These are phyloP conservation scores for Sebastolobus alascanus DNA, from an alignment of 2,797 vertebrate genomes.

Conservation along the genomic window DNA sequence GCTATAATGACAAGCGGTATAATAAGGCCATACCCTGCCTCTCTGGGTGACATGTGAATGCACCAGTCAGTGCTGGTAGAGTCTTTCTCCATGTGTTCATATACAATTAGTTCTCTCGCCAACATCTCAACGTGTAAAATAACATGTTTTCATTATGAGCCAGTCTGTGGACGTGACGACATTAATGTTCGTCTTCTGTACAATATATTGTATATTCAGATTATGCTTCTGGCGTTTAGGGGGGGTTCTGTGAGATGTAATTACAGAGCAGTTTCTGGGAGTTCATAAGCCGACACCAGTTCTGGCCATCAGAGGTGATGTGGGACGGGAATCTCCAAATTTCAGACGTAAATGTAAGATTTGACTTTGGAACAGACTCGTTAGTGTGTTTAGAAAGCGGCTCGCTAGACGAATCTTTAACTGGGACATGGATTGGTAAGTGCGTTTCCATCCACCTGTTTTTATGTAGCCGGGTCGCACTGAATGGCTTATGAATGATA, in stretches of 20 bases:
- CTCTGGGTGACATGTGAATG: constrained; percentile 12
- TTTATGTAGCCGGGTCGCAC: no score
- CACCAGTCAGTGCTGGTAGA: constrained; percentile 4
- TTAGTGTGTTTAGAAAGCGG: not conserved
- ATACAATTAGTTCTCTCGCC: constrained; percentile 2
- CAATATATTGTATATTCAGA: not conserved
- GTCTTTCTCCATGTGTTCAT: constrained; percentile 3
- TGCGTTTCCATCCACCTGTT: not conserved
- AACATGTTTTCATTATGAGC: not conserved
- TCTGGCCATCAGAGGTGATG: not conserved
- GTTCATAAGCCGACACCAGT: not conserved
- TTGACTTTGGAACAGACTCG: not conserved
- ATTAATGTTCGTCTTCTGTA: not conserved
- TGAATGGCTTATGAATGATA: no score
- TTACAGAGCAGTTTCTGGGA: not conserved
- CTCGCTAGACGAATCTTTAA: not conserved
- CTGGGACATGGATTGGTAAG: not conserved
- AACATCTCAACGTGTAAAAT: constrained; percentile 4
- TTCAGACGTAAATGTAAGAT: constrained; percentile 4
- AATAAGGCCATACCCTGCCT: not conserved
- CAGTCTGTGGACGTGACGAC: not conserved
- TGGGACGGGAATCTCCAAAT: constrained; percentile 5
- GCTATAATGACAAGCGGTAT: constrained; percentile 3
- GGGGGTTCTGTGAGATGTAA: not conserved
- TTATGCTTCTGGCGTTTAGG: not conserved